Conservation (phyloP, 2,888 invertebrate genomes). For the Melanostoma scalare region DNA sequence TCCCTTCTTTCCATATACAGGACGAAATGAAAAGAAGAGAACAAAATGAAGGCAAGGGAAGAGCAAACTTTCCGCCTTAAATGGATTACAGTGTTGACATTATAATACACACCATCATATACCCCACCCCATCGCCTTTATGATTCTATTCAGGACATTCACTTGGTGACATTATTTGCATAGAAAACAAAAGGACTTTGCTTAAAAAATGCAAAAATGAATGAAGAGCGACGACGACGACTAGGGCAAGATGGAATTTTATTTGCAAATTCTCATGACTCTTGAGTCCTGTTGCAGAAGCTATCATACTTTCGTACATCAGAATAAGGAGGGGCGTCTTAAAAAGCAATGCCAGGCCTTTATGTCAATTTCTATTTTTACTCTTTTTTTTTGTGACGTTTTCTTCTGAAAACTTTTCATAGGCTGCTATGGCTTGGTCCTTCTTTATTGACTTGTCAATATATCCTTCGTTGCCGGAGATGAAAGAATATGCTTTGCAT, state of each 20-base stretch:
- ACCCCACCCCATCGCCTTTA: conserved; percentile 17
- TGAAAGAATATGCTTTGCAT: conserved; percentile 46
- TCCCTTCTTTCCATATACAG: conserved; percentile 2
- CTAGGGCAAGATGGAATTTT: conserved; percentile 29
- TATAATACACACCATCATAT: conserved; percentile 57
- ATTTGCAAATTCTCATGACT: conserved; percentile 40
- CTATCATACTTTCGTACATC: background rate
- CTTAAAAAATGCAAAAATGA: conserved; percentile 58
- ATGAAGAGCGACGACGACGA: conserved; percentile 24
- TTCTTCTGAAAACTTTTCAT: background rate
- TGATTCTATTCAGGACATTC: conserved; percentile 35
- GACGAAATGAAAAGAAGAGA: conserved; percentile 16
- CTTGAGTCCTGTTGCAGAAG: conserved; percentile 14
- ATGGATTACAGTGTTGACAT: conserved; percentile 68
- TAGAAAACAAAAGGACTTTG: conserved; percentile 51
- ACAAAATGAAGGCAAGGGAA: conserved; percentile 24
- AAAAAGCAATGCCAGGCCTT: conserved; percentile 13
- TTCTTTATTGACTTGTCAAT: conserved; percentile 60
- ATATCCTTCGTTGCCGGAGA: conserved; percentile 28
- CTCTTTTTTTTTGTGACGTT: conserved; percentile 35
- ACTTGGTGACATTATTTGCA: conserved; percentile 52
- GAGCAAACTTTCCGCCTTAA: conserved; percentile 64
- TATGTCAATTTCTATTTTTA: conserved; percentile 40
- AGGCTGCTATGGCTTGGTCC: conserved; percentile 2
- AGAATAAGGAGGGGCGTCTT: background rate